A percentile compares a stretch with the other conserved stretches of the same genome.
Evolutionary conservation across 1,140 invertebrate species (phyloP).

Genomic region (Neoseiulus cucumeris): DNA sequence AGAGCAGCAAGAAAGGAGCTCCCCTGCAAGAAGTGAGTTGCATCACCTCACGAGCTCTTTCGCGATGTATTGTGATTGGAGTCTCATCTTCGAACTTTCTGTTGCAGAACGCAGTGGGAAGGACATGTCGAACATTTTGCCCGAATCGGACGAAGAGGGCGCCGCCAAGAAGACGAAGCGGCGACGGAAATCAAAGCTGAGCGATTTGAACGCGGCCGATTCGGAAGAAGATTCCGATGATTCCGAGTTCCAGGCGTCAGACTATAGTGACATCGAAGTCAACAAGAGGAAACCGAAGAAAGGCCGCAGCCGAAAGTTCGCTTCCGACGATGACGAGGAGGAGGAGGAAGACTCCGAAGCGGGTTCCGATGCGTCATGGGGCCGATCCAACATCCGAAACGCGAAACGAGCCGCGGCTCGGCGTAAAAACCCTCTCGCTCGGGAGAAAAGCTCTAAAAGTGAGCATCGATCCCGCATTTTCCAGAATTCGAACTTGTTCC

Average conservation of each 20-base stretch:
- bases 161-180: neutral
- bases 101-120: neutral
- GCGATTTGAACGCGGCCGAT: neutral
- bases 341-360: neutral
- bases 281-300: neutral
- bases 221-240: neutral
- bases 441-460: slow-evolving; percentile 1
- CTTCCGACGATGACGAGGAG: neutral
- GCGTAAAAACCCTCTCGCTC: neutral
- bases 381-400: neutral
- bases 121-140: slow-evolving; percentile 3
- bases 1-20: neutral
- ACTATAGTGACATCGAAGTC: neutral
- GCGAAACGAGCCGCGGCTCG: neutral
- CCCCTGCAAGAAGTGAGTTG: too few species aligned
- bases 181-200: slow-evolving; percentile 6
- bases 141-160: neutral
- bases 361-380: neutral
- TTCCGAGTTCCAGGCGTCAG: slow-evolving; percentile 4
- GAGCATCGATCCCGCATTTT: neutral
- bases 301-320: neutral
- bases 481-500: too few species aligned
- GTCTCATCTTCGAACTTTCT: neutral
- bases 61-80: too few species aligned
- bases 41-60: too few species aligned